These are phyloP conservation scores for Theristus sp. DNA, from an alignment of 2,888 invertebrate species.

Conservation along the genomic window DNA sequence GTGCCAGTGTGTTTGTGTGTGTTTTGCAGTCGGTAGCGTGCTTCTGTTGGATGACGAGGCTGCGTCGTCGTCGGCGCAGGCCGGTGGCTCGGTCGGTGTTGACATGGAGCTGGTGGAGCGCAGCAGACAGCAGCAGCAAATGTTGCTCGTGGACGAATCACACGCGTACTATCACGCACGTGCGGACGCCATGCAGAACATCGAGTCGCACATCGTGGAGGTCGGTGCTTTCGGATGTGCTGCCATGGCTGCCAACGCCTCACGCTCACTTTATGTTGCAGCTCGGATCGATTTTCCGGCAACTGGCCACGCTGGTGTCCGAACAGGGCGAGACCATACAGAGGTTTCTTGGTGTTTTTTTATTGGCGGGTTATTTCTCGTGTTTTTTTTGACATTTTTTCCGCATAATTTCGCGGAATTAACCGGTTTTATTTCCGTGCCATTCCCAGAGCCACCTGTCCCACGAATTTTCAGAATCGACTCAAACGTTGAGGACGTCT, in stretches of 20 bases:
- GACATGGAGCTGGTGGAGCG: conserved; percentile 49
- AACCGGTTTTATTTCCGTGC: too few species aligned
- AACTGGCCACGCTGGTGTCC: conserved; percentile 60
- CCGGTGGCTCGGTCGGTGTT: conserved; percentile 32
- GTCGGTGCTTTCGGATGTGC: too few species aligned
- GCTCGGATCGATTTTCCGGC: conserved; percentile 76
- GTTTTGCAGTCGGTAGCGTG: conserved; percentile 36
- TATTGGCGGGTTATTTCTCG: too few species aligned
- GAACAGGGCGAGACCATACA: conserved; percentile 80
- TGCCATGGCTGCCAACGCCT: too few species aligned
- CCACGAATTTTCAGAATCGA: conserved; percentile 66
- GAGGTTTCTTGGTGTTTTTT: too few species aligned
- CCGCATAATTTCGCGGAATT: too few species aligned
- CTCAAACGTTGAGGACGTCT: conserved; percentile 81
- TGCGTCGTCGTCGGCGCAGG: conserved; percentile 1
- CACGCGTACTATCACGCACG: conserved; percentile 76
- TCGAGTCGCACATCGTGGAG: conserved; percentile 95
- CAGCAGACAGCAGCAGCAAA: conserved; percentile 38
- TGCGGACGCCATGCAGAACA: conserved; percentile 95
- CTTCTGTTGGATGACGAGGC: conserved; percentile 37
- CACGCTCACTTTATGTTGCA: too few species aligned
- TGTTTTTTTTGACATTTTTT: too few species aligned
- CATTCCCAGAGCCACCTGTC: too few species aligned
- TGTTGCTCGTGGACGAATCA: conserved; percentile 54
- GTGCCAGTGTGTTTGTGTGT: too few species aligned